Base-by-base conservation (phyloP, 2,888 invertebrate genomes). In the Euzophera pinguis region DNA sequence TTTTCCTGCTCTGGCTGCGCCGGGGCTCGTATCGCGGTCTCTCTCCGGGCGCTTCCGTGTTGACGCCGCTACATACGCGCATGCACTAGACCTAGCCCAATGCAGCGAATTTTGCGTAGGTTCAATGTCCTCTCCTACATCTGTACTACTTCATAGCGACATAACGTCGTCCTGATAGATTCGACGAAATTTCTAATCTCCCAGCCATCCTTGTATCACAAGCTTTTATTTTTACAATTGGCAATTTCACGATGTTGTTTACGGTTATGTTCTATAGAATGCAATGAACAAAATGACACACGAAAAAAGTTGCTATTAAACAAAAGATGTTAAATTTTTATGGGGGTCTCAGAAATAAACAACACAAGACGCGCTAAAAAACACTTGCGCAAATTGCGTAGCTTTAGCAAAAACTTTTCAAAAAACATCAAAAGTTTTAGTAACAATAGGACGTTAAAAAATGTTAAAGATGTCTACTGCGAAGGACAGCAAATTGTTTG, bases 81-180 rank as follows among this genome's bases (percentile, higher is more conserved):
- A 84, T 84, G 80, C 79, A 84, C 85, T 89, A 86, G 85, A 87
- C 89, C 90, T 91, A 90, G 88, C 87, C 84, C 90, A 91, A 90
- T 90, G 91, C 90, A 89, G 89, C 76, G 87, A 90, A 90, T 90
- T 91, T 91, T 90, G 90, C 89, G 91, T 91, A 87, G 84, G 91
- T 85, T 91, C 90, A 78, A 81, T 79, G 90, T 82, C 85, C 90
- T 84, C 77, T 62, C 65, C 64, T 75, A 80, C 68, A 77, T 75
- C 76, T 75, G 71, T 77, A 76, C 63, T 65, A 51, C 58, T 63
- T 66, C 61, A 70, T 58, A 60, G 57, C 60, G 64, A 63, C 59
- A 59, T 54, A 62, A 55, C 51, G 54, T 22, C 22, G 52, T 57
- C 61, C 62, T 67, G 67, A 71, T 75, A 70, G 73, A 73, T 73